A percentile compares a stretch with the other conserved stretches of the same genome.
phyloP scores from a whole-genome alignment of 2,888 invertebrate genomes.

The Nebria brevicollis region DNA sequence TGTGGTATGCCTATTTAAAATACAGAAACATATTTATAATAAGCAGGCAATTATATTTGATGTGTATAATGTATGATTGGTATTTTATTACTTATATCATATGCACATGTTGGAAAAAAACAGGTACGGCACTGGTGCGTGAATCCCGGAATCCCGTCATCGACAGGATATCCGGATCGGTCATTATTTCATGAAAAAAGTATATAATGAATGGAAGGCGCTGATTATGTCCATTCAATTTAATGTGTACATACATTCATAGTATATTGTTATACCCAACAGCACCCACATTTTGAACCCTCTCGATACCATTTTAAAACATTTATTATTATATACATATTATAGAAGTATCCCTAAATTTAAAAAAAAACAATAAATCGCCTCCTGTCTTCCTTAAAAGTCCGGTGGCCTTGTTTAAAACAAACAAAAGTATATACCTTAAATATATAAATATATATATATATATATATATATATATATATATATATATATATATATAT shows the following conservation, averaged over 20 bases:
- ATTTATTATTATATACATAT: too few species aligned
- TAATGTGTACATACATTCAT: background rate
- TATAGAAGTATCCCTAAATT: too few species aligned
- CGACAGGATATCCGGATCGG: slow-evolving; percentile 34
- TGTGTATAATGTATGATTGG: background rate
- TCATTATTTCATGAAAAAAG: slow-evolving; percentile 20
- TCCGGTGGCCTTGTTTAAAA: too few species aligned
- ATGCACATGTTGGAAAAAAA: background rate
- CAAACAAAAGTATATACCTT: too few species aligned
- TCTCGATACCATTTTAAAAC: too few species aligned
- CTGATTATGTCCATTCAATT: background rate
- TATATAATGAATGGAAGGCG: slow-evolving; percentile 13
- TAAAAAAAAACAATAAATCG: too few species aligned
- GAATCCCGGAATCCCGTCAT: slow-evolving; percentile 34
- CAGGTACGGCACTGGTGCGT: slow-evolving; percentile 33
- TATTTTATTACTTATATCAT: background rate
- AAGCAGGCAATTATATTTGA: background rate
- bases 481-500: too few species aligned
- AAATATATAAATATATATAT: too few species aligned
- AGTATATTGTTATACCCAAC: too few species aligned
- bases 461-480: too few species aligned
- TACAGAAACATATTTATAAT: background rate
- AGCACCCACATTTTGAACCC: too few species aligned
- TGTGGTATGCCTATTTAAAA: background rate
- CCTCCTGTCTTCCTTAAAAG: too few species aligned